Percentiles rank a stretch among this genome's conserved stretches.
phyloP scores from a whole-genome alignment of 23 tunicate species.

The Halocynthia aurantium region DNA sequence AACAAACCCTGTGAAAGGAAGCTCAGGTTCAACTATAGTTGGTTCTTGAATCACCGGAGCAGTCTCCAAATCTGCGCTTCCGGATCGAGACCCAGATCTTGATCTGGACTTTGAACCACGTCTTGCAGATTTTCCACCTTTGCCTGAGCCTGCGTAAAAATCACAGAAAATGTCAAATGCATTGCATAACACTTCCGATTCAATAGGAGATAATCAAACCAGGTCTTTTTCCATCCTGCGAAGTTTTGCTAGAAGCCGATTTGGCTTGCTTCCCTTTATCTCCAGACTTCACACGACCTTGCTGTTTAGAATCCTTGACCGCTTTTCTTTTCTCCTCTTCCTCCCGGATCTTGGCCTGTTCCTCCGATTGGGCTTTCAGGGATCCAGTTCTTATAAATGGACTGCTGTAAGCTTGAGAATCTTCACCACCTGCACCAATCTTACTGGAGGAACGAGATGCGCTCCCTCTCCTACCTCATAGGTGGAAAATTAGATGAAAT shows the following conservation, averaged over 20 bases:
- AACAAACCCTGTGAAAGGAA: conserved; percentile 40
- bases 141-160: conserved; percentile 20
- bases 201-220: conserved; percentile 5
- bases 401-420: conserved; percentile 42
- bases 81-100: conserved; percentile 66
- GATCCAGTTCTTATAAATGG: conserved; percentile 69
- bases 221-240: conserved; percentile 67
- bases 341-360: conserved; percentile 48
- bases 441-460: conserved; percentile 88
- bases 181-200: not conserved
- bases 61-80: conserved; percentile 35
- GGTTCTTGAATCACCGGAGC: not conserved
- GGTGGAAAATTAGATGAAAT: not conserved
- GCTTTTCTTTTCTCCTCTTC: conserved; percentile 58
- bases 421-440: conserved; percentile 37
- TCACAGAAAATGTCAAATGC: not conserved
- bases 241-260: conserved; percentile 66
- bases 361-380: conserved; percentile 65
- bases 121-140: conserved; percentile 52
- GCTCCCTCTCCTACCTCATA: conserved; percentile 58
- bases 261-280: conserved; percentile 33
- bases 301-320: conserved; percentile 54
- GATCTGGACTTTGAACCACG: conserved; percentile 30
- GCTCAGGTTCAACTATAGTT: conserved; percentile 13
- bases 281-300: conserved; percentile 39